These are phyloP conservation scores for Diabrotica virgifera DNA, from an alignment of 1,140 invertebrate species.

Conservation along the genomic window DNA sequence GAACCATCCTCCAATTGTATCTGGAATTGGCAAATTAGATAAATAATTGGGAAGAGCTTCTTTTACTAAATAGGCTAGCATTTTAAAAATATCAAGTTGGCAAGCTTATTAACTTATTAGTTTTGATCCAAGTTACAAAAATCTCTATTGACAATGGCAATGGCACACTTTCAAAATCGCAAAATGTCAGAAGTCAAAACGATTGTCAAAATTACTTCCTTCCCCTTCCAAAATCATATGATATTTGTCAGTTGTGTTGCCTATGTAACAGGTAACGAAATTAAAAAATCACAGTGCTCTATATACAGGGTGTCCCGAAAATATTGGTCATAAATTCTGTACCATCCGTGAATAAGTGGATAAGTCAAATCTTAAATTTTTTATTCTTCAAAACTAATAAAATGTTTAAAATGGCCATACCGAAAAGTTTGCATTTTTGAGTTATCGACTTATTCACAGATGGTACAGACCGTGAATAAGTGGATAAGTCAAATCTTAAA, in stretches of 20 bases:
- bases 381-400: too few species aligned
- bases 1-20: conserved; percentile 76
- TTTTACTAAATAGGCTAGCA: conserved; percentile 73
- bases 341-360: too few species aligned
- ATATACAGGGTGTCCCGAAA: too few species aligned
- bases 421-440: too few species aligned
- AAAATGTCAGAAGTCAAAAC: neutral
- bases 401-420: too few species aligned
- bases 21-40: conserved; percentile 70
- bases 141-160: neutral
- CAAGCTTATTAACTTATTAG: neutral
- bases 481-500: too few species aligned
- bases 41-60: conserved; percentile 74
- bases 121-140: neutral
- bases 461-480: too few species aligned
- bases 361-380: too few species aligned
- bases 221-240: neutral
- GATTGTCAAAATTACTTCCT: neutral
- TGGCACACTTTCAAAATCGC: neutral
- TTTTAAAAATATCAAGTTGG: conserved; percentile 16
- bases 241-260: neutral
- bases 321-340: too few species aligned
- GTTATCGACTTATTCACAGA: too few species aligned
- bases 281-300: too few species aligned
- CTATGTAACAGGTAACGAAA: too few species aligned